Base-by-base conservation (phyloP, 2,888 invertebrate genomes). In the Synergus umbraculus region DNA sequence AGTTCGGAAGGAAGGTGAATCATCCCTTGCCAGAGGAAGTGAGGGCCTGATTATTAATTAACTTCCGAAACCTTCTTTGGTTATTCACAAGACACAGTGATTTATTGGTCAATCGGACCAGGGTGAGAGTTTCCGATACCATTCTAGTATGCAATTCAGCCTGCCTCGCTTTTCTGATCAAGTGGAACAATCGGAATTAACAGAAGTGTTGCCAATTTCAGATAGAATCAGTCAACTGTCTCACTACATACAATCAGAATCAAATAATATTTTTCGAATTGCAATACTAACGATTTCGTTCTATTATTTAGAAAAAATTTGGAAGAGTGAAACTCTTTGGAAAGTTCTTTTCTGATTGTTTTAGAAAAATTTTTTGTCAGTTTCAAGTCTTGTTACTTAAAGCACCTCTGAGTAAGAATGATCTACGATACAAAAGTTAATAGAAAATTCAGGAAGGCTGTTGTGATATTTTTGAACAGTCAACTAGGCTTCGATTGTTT, bases 1-100 rank as follows among this genome's bases (percentile, higher is more conserved):
- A 29, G 46, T 69, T n/a, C 44, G 65, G 41, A 77, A 79, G 79
- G 41, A 76, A 46, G 77, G 77, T 76, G 76, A 77, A 79, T 81
- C 78, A 79, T 81, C 44, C 77, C 79, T 44, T 67, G 46, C 37
- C 54, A 37, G 67, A 81, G 58, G 54, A 79, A 81, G 76, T 79
- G 66, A 54, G 10, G 54, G 73, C 54, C n/a, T 67, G 44, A 67
- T 73, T 73, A 73, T 54, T 73, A 73, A 73, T 73, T 8, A 73
- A 54, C n/a, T 12, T 73, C 73, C 54, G 73, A 73, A 49, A 73
- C 73, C 73, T 10, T 18, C 37, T 58, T 73, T 73, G 37, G 54
- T 73, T 73, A 73, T 73, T 73, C 73, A 73, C 73, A 73, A 73
- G 73, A 73, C 29, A 69, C n/a, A 73, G 54, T 63, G 63, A 63